Evolutionary conservation across 2,888 invertebrate genomes (phyloP).

Genomic region (Cerastoderma edule): DNA sequence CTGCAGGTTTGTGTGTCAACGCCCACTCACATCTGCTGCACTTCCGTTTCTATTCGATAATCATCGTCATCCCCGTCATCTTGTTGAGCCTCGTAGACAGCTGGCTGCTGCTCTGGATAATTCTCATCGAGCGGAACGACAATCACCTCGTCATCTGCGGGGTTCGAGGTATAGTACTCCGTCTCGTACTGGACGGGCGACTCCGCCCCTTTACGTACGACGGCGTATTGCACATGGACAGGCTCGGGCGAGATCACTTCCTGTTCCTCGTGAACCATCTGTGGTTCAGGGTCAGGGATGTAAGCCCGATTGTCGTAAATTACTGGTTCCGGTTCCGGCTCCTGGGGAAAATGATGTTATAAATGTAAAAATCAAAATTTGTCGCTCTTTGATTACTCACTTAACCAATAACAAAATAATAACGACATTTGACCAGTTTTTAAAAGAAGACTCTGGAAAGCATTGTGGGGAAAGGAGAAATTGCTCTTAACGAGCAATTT

Average conservation of each 20-base stretch:
- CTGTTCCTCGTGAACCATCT: slow-evolving; percentile 26
- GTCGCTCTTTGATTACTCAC: no score
- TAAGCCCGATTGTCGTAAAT: slow-evolving; percentile 54
- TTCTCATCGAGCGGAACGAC: slow-evolving; percentile 45
- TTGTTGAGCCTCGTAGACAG: slow-evolving; percentile 20
- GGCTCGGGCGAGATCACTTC: slow-evolving; percentile 36
- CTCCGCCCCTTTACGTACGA: slow-evolving; percentile 37
- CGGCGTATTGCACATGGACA: slow-evolving; percentile 57
- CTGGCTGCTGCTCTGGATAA: slow-evolving; percentile 11
- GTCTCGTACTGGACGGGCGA: slow-evolving; percentile 6
- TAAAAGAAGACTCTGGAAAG: no score
- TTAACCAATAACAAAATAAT: no score
- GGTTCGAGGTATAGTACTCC: slow-evolving; percentile 17
- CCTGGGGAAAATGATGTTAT: no score
- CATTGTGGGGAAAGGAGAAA: no score
- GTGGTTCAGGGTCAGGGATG: slow-evolving; percentile 28
- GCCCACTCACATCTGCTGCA: slow-evolving; percentile 24
- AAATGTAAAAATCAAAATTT: neutral
- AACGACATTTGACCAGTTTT: no score
- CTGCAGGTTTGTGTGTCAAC: no score
- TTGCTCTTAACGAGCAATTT: no score
- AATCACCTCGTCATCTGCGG: slow-evolving; percentile 47
- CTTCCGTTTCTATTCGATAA: slow-evolving; percentile 54
- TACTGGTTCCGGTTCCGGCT: slow-evolving; percentile 47
- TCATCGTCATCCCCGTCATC: slow-evolving; percentile 23